Evolutionary conservation across 2,888 invertebrate genomes (phyloP), one percentile per base, ranked within the genome.

Genomic region (Drosophila setosimentum): DNA sequence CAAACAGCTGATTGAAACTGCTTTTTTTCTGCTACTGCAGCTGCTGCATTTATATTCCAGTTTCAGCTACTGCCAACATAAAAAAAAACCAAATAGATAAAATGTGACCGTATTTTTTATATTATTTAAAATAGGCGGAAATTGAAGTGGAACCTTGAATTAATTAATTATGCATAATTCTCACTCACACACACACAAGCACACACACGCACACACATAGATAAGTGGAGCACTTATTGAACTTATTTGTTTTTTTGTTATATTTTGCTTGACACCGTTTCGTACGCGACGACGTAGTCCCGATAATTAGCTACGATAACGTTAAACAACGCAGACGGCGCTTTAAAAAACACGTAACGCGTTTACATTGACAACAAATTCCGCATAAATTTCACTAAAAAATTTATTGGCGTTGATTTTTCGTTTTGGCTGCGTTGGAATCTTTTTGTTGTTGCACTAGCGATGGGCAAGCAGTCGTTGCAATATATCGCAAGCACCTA

Each of bases 1-100:
- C 55, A 66, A 82, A 80, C 84, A 85, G 84, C 84, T 85, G 84
- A 82, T 84, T 84, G 66, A 37, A 62, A 65, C 51, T 42, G 55
- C 48, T 63, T 79, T 75, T 68, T 64, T 67, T n/a, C 27, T 71
- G 29, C 45, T 60, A 7, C 53, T 73, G 57, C 55, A 33, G 73
- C 55, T 54, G 21, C 27, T 71, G 30, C 33, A 58, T 59, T 69
- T 67, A 33, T 72, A 45, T 16, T 45, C 24, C 24, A 45, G 24
- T 60, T 73, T 57, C 55, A 33, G 72, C 51, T 54, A 30, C 30
- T 42, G n/a, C 16, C 11, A 37, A n/a, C n/a, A n/a, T 8, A n/a
- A 40, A 40, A 37, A n/a, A 37, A 37, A 37, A 29, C n/a, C 13
- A 55, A 37, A 55, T 37, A 37, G n/a, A 37, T 70, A 32, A 63